Conservation (phyloP, 2,797 vertebrate genomes). For the Malurus leucopterus region DNA sequence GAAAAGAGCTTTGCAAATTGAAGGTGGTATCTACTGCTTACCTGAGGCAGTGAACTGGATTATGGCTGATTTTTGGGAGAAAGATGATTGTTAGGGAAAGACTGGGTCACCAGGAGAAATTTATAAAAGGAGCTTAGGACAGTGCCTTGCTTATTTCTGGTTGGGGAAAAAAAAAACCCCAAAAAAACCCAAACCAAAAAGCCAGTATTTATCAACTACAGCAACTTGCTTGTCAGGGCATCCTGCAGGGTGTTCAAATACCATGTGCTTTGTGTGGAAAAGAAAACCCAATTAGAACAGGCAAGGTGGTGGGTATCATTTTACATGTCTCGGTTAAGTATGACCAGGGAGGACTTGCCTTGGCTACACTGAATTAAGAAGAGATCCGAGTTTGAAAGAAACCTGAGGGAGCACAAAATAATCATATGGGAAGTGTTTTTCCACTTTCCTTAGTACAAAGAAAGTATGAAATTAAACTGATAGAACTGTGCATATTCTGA, state of each 20-base stretch:
- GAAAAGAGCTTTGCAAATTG: not conserved
- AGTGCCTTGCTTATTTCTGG: not conserved
- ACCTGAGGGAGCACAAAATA: not conserved
- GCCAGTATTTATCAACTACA: not conserved
- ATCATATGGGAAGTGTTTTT: not conserved
- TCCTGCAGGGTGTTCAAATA: not conserved
- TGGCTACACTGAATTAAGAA: not conserved
- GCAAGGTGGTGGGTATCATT: not conserved
- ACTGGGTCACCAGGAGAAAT: not conserved
- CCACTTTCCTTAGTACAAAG: not conserved
- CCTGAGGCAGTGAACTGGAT: not conserved
- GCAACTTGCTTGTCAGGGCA: not conserved
- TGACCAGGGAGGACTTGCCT: not conserved
- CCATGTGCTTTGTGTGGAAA: not conserved
- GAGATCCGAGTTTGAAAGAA: not conserved
- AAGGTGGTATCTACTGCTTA: not conserved
- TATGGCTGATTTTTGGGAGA: not conserved
- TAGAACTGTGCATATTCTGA: not conserved
- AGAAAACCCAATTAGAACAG: not conserved
- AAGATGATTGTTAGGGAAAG: not conserved
- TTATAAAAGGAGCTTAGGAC: not conserved
- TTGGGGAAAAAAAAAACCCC: not conserved
- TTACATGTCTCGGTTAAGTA: not conserved
- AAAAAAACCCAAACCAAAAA: not conserved
- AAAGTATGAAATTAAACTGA: not conserved